phyloP scores from a whole-genome alignment of 2,797 vertebrate species.

The Peromyscus nudipes region DNA sequence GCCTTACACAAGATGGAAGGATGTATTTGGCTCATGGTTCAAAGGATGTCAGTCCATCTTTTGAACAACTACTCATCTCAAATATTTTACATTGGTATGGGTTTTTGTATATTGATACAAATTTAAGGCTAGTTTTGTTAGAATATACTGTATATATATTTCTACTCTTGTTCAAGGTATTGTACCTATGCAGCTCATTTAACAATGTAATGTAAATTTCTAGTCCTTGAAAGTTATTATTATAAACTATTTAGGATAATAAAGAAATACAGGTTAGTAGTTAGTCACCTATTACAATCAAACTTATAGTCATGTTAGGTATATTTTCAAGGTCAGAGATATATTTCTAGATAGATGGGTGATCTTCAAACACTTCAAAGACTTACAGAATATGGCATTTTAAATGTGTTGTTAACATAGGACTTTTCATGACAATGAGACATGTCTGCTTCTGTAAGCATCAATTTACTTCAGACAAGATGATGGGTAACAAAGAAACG shows the following conservation, averaged over 20 bases:
- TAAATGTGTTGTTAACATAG: neutral
- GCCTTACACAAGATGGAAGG: neutral
- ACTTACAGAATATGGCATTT: too few relatives aligned
- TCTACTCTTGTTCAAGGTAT: neutral
- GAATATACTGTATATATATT: neutral
- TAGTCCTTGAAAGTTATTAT: too few relatives aligned
- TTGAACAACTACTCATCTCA: neutral
- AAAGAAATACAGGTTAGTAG: too few relatives aligned
- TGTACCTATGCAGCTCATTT: neutral
- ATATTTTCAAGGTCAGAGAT: too few relatives aligned
- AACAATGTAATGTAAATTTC: too few relatives aligned
- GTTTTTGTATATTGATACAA: neutral
- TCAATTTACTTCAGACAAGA: neutral
- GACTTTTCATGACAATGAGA: neutral
- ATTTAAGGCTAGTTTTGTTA: neutral
- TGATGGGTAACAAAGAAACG: neutral
- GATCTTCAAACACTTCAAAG: too few relatives aligned
- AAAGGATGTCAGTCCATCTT: neutral
- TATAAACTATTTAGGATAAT: too few relatives aligned
- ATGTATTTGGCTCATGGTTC: neutral
- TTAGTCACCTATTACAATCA: too few relatives aligned
- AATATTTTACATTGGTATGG: neutral
- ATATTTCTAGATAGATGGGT: too few relatives aligned
- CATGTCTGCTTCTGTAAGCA: neutral
- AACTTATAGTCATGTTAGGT: too few relatives aligned